phyloP scores from a whole-genome alignment of 1,140 invertebrate genomes.

The Stegodyphus mimosarum region DNA sequence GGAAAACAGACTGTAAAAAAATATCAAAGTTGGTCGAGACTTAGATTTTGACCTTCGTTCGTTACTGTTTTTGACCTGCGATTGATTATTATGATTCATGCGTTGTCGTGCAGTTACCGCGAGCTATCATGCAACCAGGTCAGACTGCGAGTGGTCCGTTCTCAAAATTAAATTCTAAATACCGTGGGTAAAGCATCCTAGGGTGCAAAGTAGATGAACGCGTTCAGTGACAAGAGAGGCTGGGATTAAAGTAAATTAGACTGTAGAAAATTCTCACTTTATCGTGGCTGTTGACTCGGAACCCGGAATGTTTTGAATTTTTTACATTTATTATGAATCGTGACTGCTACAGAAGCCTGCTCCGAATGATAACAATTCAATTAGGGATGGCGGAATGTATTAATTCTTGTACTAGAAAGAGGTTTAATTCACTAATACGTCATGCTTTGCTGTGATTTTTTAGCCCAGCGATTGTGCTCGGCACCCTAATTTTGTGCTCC shows the following conservation, averaged over 20 bases:
- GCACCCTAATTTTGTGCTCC: too few relatives aligned
- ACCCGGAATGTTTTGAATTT: too few relatives aligned
- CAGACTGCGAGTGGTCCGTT: not conserved
- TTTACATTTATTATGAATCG: too few relatives aligned
- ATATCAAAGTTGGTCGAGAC: not conserved
- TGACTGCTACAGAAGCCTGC: too few relatives aligned
- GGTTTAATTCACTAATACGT: too few relatives aligned
- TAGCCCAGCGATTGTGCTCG: too few relatives aligned
- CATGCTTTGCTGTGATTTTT: too few relatives aligned
- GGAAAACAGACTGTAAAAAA: conserved; percentile 26
- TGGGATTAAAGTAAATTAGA: conserved; percentile 15
- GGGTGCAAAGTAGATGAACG: conserved; percentile 14
- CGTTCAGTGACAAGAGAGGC: conserved; percentile 16
- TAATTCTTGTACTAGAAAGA: too few relatives aligned
- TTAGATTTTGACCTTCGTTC: conserved; percentile 40
- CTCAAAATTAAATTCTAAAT: not conserved
- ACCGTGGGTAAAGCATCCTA: not conserved
- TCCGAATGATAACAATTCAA: too few relatives aligned
- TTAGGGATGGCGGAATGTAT: too few relatives aligned
- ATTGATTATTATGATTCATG: conserved; percentile 41
- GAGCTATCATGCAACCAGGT: conserved; percentile 20
- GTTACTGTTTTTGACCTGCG: conserved; percentile 49
- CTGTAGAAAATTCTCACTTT: too few relatives aligned
- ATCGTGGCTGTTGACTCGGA: too few relatives aligned
- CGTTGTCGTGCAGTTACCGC: not conserved